Conservation (phyloP, 2,888 invertebrate species). For the Polymixis flavicincta region DNA sequence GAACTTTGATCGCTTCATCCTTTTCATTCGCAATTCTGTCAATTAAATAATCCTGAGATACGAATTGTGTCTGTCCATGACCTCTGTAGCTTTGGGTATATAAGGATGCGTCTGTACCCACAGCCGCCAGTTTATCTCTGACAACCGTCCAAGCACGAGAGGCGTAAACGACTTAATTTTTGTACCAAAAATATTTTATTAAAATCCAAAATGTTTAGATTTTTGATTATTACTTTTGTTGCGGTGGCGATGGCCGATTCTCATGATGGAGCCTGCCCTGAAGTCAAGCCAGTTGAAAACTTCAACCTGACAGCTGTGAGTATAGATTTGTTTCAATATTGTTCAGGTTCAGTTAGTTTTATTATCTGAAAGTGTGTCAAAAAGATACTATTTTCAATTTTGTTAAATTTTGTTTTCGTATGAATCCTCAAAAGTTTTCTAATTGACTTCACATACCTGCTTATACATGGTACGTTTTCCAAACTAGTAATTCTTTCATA, state of each 20-base stretch:
- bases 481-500: background rate
- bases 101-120: conserved; percentile 69
- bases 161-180: conserved; percentile 69
- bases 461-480: background rate
- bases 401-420: too few species aligned
- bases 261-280: conserved; percentile 80
- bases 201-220: conserved; percentile 74
- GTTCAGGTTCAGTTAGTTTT: background rate
- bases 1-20: conserved; percentile 68
- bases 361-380: background rate
- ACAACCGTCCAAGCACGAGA: conserved; percentile 70
- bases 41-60: conserved; percentile 78
- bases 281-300: conserved; percentile 78
- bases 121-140: conserved; percentile 71
- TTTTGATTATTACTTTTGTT: conserved; percentile 74
- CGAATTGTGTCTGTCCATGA: conserved; percentile 80
- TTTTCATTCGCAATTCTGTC: conserved; percentile 69
- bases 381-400: background rate
- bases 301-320: conserved; percentile 81
- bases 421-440: too few species aligned
- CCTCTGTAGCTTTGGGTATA: conserved; percentile 78
- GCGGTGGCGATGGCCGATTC: conserved; percentile 78
- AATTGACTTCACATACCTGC: background rate
- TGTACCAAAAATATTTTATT: conserved; percentile 44
- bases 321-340: conserved; percentile 34